Conservation (phyloP, 2,888 invertebrate species). For the Athripsodes cinereus region DNA sequence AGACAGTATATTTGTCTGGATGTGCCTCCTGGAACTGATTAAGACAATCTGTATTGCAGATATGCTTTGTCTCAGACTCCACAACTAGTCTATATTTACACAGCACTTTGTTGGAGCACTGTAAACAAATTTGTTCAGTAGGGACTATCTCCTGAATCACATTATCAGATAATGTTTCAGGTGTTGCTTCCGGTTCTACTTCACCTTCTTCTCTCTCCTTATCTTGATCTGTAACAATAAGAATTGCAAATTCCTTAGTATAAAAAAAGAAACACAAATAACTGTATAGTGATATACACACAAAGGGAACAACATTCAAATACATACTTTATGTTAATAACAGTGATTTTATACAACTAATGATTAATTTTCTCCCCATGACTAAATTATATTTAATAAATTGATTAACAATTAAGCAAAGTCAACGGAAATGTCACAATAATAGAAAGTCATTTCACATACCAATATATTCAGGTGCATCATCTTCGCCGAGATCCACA, state of each 20-base stretch:
- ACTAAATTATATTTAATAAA: no score
- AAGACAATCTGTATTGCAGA: slow-evolving; percentile 50
- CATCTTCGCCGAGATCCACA: slow-evolving; percentile 15
- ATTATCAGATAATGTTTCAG: slow-evolving; percentile 35
- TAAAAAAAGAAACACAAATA: no score
- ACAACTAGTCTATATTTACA: slow-evolving; percentile 39
- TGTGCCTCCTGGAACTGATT: slow-evolving; percentile 40
- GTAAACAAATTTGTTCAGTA: slow-evolving; percentile 40
- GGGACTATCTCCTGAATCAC: slow-evolving; percentile 42
- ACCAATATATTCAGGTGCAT: slow-evolving; percentile 27
- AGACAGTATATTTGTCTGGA: slow-evolving; percentile 32
- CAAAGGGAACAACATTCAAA: no score
- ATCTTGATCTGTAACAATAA: slow-evolving; percentile 34
- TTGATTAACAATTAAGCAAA: no score
- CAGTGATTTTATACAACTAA: no score
- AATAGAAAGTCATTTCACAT: no score
- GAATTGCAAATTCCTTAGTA: no score
- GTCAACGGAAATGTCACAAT: no score
- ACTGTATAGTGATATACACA: no score
- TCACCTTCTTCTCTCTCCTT: slow-evolving; percentile 38
- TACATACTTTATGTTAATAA: no score
- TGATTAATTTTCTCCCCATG: no score
- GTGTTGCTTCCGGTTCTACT: slow-evolving; percentile 34
- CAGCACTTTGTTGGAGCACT: slow-evolving; percentile 37
- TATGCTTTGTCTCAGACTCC: slow-evolving; percentile 34